These are phyloP conservation scores for Phyto melanocephala DNA, from an alignment of 2,888 invertebrate species.

Conservation along the genomic window DNA sequence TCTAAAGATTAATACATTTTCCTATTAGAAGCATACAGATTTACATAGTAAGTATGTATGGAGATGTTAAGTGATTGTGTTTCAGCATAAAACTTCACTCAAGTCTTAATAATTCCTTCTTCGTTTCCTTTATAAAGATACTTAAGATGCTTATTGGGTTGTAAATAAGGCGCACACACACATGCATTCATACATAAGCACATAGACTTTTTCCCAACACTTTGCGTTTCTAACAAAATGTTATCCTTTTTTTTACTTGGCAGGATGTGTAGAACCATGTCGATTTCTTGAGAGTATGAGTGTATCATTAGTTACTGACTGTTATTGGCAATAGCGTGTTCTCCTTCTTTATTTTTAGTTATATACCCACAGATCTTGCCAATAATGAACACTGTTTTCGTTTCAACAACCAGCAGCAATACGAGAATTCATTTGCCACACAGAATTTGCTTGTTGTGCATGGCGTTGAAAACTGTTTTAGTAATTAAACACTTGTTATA, in stretches of 20 bases:
- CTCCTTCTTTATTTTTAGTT: not conserved
- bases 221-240: not conserved
- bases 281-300: not conserved
- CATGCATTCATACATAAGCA: not conserved
- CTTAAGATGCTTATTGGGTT: not conserved
- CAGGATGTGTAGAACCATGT: not conserved
- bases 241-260: not conserved
- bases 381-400: conserved; percentile 17
- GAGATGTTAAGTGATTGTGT: too few species aligned
- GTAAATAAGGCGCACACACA: too few species aligned
- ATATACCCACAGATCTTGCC: not conserved
- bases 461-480: not conserved
- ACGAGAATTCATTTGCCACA: too few species aligned
- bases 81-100: too few species aligned
- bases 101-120: too few species aligned
- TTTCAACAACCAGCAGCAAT: too few species aligned
- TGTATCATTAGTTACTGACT: conserved; percentile 9
- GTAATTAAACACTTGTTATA: not conserved
- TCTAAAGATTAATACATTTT: too few species aligned
- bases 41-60: too few species aligned
- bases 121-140: not conserved
- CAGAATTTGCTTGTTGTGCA: too few species aligned
- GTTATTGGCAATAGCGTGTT: conserved; percentile 26
- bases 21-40: too few species aligned
- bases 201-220: not conserved